A percentile compares a stretch with the other conserved stretches of the same genome.
Evolutionary conservation across 1,140 invertebrate species (phyloP).

Genomic region (Platorchestia sp.): DNA sequence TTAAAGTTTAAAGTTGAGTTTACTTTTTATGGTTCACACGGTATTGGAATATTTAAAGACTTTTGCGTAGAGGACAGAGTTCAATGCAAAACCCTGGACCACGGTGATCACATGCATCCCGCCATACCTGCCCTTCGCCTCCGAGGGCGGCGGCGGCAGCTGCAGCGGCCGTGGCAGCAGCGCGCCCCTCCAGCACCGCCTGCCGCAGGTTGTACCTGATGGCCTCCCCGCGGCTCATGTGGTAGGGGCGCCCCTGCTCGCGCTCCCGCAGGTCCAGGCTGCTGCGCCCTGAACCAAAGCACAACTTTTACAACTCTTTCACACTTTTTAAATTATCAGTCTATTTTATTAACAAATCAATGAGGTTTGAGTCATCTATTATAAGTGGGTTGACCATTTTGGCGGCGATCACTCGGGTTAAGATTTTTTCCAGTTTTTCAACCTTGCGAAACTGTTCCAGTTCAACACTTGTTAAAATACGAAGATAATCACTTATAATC

Average conservation of each 20-base stretch:
- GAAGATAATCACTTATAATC: too few species aligned
- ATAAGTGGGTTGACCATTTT: background rate
- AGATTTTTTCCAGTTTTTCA: background rate
- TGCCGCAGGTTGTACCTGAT: background rate
- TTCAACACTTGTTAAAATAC: too few species aligned
- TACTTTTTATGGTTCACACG: too few species aligned
- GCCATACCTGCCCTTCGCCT: background rate
- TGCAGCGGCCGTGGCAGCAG: background rate
- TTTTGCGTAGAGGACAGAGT: background rate
- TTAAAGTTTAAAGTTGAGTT: too few species aligned
- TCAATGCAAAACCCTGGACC: background rate
- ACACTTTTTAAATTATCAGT: background rate
- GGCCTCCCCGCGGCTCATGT: slow-evolving; percentile 29
- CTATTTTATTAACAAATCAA: background rate
- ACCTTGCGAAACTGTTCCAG: background rate
- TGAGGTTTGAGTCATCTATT: background rate
- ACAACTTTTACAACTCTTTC: too few species aligned
- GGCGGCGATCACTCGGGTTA: background rate
- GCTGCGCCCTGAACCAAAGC: slow-evolving; percentile 22
- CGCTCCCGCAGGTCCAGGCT: slow-evolving; percentile 7
- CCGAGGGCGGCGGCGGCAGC: slow-evolving; percentile 19
- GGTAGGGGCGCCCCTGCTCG: slow-evolving; percentile 36
- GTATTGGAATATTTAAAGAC: too few species aligned
- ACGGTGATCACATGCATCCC: background rate
- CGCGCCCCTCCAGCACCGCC: slow-evolving; percentile 25